Evolutionary conservation across 2,797 vertebrate species (phyloP), one percentile per base, ranked within the genome.

Genomic region (Chlorospingus semifuscus): DNA sequence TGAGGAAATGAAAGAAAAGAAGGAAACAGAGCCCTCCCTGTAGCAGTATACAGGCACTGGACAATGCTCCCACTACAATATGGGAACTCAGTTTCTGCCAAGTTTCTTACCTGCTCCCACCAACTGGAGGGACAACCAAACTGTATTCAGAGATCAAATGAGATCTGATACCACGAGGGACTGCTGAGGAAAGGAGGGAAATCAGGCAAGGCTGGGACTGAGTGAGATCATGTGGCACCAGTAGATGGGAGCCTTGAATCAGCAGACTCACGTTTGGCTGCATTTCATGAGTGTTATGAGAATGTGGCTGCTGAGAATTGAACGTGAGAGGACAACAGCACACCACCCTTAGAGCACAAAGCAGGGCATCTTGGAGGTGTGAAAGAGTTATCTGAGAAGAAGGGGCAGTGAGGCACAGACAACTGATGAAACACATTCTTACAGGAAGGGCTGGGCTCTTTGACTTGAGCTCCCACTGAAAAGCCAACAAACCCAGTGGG

Each of bases 1-100:
- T 30, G 32, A 81, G 78, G 81, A 90, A 96, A 41, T 44, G 69
- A 86, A 81, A 89, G 79, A 83, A 47, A 26, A 81, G 64, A 87
- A 74, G 68, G 60, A 87, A 92, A 93, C 34, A 64, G 44, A 87
- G 76, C 42, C 24, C 34, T 42, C 47, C 92, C 21, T 71, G 52
- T 89, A 86, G 74, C 4, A 53, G 42, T 52, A 79, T n/a, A 92
- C 11, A 87, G 47, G 59, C 80, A 56, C 44, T 76, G 37, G 85
- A 88, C 79, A 92, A 37, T 29, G 55, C 19, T 74, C 70, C 74
- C 49, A 21, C 52, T 34, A 23, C 2, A 0, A 12, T 9, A 69
- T 5, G 22, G 53, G 44, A 93, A 86, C 21, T 70, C 41, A 3
- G 36, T 65, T 84, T 65, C 66, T 92, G 63, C 12, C 32, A 69